Evolutionary conservation across 2,797 vertebrate genomes (phyloP).

Genomic region (Tenualosa thibaudeaui): DNA sequence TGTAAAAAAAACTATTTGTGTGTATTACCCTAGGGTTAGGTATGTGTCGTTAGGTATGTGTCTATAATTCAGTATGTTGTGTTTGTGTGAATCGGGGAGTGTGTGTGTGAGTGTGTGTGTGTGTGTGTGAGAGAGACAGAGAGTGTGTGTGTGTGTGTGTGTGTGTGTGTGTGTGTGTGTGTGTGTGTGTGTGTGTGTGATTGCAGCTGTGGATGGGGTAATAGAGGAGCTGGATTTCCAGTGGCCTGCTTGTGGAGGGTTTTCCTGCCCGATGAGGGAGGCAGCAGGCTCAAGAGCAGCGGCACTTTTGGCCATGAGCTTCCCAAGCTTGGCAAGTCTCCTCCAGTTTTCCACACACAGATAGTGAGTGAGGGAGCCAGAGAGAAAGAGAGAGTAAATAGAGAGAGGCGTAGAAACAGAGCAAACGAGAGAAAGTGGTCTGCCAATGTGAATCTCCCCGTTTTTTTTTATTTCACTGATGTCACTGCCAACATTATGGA

Average conservation of each 20-base stretch:
- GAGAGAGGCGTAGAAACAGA: background rate
- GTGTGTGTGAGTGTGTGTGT: background rate
- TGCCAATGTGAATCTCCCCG: conserved; percentile 85
- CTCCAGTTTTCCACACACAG: conserved; percentile 78
- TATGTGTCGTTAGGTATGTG: background rate
- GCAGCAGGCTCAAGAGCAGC: conserved; percentile 51
- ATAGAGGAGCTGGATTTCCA: background rate
- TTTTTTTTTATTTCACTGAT: conserved; percentile 72
- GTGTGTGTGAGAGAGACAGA: background rate
- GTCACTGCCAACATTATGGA: conserved; percentile 86
- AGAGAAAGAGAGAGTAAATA: conserved; percentile 59
- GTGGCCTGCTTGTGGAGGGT: conserved; percentile 36
- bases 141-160: background rate
- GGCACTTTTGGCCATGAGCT: conserved; percentile 81
- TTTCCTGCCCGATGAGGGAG: conserved; percentile 37
- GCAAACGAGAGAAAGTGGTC: conserved; percentile 67
- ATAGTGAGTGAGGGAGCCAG: conserved; percentile 42
- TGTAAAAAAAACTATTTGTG: background rate
- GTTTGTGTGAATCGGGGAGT: background rate
- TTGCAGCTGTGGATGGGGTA: background rate
- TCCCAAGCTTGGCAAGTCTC: conserved; percentile 84
- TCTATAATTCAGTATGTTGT: background rate
- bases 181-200: conserved; percentile 29
- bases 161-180: background rate
- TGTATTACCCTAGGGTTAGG: background rate